These are phyloP conservation scores for Cryptotermes secundus DNA, from an alignment of 1,140 invertebrate species.

Conservation along the genomic window DNA sequence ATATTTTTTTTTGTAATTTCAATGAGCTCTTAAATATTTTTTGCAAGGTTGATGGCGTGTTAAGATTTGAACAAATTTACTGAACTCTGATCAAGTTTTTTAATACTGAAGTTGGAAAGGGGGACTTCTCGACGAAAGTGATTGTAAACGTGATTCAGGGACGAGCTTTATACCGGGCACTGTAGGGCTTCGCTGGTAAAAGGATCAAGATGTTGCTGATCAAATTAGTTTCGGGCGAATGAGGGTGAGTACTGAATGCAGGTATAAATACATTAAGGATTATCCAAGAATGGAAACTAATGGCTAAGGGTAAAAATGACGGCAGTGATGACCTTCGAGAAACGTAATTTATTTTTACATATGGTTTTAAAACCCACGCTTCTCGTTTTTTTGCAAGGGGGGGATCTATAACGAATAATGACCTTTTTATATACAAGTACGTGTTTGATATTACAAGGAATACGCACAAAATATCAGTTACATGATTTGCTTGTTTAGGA, in stretches of 20 bases:
- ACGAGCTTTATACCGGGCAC: not conserved
- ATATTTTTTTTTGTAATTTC: not conserved
- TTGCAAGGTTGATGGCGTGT: not conserved
- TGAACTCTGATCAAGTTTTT: not conserved
- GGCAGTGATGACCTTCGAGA: no score
- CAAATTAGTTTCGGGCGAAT: not conserved
- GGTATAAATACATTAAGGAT: no score
- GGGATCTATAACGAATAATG: no score
- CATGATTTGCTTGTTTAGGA: no score
- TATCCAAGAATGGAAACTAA: no score
- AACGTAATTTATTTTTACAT: no score
- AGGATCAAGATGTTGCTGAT: not conserved
- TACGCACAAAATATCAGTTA: no score
- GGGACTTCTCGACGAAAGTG: constrained; percentile 30
- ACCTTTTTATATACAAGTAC: no score
- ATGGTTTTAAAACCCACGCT: no score
- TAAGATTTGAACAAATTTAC: not conserved
- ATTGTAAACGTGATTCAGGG: not conserved
- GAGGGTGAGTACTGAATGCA: not conserved
- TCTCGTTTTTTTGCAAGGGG: no score
- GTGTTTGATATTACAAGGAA: no score
- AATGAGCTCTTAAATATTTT: not conserved
- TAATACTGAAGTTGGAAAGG: not conserved
- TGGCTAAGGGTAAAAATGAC: no score
- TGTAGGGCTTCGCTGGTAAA: not conserved